Conservation (phyloP, 1,140 invertebrate species). For the Calosoma granatense region DNA sequence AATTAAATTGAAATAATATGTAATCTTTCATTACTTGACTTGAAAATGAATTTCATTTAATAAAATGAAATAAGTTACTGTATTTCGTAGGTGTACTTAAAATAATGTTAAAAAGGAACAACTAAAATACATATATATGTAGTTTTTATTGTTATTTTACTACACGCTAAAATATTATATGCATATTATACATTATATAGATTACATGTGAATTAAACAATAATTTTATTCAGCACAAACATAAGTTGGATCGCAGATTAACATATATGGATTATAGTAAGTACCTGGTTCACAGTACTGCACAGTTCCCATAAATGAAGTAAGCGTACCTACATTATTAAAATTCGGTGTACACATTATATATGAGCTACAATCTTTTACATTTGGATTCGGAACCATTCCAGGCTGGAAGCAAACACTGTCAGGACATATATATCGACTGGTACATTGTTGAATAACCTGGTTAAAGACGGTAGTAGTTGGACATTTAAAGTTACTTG, state of each 20-base stretch:
- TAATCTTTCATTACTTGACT: no score
- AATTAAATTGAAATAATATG: no score
- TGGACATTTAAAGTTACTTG: background rate
- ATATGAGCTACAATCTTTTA: slow-evolving; percentile 3
- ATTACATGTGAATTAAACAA: no score
- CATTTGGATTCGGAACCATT: background rate
- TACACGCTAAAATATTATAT: no score
- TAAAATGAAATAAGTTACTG: no score
- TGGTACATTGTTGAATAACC: background rate
- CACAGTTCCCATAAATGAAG: background rate
- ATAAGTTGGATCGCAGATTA: background rate
- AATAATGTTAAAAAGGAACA: no score
- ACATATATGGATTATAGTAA: background rate
- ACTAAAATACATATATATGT: no score
- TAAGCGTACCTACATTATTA: background rate
- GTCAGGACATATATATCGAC: background rate
- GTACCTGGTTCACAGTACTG: background rate
- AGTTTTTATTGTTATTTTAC: no score
- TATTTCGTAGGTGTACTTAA: no score
- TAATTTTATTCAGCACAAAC: background rate
- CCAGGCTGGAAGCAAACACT: background rate
- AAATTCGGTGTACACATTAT: background rate
- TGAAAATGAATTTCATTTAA: no score
- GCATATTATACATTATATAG: no score
- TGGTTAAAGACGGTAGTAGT: background rate